A percentile compares a stretch with the other conserved stretches of the same genome.
Evolutionary conservation across 1,140 invertebrate genomes (phyloP).

Genomic region (Camponotus vicinus): DNA sequence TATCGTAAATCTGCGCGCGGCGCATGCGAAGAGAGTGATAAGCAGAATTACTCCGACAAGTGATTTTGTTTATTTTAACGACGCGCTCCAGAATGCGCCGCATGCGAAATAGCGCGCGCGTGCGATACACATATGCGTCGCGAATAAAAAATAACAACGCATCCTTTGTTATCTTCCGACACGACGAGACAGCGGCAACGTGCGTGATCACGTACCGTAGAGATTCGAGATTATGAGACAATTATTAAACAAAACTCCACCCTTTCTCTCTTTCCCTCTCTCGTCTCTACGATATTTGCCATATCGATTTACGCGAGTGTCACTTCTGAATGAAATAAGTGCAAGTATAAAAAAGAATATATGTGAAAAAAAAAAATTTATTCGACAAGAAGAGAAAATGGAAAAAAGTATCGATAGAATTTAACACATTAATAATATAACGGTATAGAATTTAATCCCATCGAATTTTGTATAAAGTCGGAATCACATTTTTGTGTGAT

Average conservation of each 20-base stretch:
- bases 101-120: slow-evolving; percentile 35
- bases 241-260: slow-evolving; percentile 42
- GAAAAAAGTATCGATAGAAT: slow-evolving; percentile 6
- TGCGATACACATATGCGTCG: neutral
- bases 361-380: slow-evolving; percentile 21
- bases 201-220: slow-evolving; percentile 57
- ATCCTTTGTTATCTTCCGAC: slow-evolving; percentile 50
- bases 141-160: slow-evolving; percentile 44
- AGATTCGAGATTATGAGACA: slow-evolving; percentile 59
- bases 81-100: slow-evolving; percentile 8
- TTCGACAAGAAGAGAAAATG: neutral
- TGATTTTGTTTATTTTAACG: slow-evolving; percentile 60
- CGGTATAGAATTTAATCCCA: slow-evolving; percentile 25
- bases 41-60: slow-evolving; percentile 57
- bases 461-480: slow-evolving; percentile 4
- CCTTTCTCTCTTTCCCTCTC: neutral
- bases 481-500: neutral
- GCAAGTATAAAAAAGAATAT: neutral
- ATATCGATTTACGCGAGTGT: slow-evolving; percentile 34
- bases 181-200: slow-evolving; percentile 37
- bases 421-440: neutral
- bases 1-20: slow-evolving; percentile 33
- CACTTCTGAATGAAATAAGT: slow-evolving; percentile 14
- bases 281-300: slow-evolving; percentile 20
- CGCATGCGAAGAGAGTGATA: slow-evolving; percentile 49